These are phyloP conservation scores for Eurystomus gularis DNA, from an alignment of 2,113 vertebrate species.

Conservation along the genomic window DNA sequence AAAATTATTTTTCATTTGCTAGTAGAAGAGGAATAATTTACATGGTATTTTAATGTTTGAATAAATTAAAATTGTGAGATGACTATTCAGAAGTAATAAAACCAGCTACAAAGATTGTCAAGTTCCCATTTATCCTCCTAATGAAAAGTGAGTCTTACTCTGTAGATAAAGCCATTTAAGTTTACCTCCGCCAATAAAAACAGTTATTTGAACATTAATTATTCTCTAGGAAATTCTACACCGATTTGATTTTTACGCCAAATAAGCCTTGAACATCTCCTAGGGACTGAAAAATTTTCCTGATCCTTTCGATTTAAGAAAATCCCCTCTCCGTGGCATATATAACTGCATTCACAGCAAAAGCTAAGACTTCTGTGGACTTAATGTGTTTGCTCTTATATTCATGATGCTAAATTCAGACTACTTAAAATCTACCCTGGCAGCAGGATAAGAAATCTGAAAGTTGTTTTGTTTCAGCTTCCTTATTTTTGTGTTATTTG, in stretches of 20 bases:
- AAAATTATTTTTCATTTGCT: constrained; percentile 17
- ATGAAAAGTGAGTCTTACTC: not conserved
- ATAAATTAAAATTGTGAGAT: not conserved
- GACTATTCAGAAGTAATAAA: not conserved
- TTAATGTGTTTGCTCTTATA: not conserved
- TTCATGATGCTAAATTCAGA: not conserved
- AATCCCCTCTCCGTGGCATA: not conserved
- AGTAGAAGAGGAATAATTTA: constrained; percentile 12
- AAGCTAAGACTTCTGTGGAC: not conserved
- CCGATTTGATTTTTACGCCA: constrained; percentile 14
- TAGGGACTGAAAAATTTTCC: not conserved
- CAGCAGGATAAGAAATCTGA: not conserved
- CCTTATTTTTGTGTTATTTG: not conserved
- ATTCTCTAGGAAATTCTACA: constrained; percentile 5
- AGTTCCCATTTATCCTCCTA: constrained; percentile 37
- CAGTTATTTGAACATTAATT: not conserved
- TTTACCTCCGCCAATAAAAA: constrained; percentile 3
- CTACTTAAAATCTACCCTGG: not conserved
- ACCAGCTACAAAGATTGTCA: not conserved
- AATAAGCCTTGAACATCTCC: not conserved
- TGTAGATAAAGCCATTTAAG: not conserved
- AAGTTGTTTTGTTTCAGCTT: not conserved
- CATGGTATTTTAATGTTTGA: not conserved
- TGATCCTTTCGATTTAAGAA: not conserved
- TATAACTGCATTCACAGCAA: not conserved